A percentile compares a stretch with the other conserved stretches of the same genome.
Conservation (phyloP, 2,888 invertebrate species). For the Adela reaumurella region DNA sequence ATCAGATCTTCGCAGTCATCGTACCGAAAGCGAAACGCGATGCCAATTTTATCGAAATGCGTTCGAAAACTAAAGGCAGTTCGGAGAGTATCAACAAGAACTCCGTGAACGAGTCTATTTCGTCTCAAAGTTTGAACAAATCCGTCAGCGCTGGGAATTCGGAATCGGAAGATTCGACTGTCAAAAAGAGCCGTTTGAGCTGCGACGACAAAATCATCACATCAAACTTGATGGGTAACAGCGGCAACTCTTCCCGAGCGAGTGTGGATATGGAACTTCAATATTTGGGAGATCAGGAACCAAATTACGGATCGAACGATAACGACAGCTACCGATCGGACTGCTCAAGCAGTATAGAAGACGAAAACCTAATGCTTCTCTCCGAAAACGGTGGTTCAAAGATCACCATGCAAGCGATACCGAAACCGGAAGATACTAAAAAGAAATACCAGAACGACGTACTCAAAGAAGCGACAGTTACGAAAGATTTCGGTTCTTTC, state of each 20-base stretch:
- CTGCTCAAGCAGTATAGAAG: constrained; percentile 43
- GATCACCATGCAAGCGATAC: constrained; percentile 44
- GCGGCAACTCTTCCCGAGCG: constrained; percentile 35
- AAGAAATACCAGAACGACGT: constrained; percentile 33
- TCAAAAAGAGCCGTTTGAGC: constrained; percentile 39
- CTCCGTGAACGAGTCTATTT: constrained; percentile 29
- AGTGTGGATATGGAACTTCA: constrained; percentile 41
- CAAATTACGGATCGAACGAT: constrained; percentile 21
- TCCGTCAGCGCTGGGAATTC: constrained; percentile 23
- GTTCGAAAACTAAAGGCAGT: constrained; percentile 26
- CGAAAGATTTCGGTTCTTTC: constrained; percentile 24
- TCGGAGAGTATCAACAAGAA: constrained; percentile 34
- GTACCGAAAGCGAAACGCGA: constrained; percentile 37
- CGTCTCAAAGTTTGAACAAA: constrained; percentile 36
- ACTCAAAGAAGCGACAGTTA: constrained; percentile 36
- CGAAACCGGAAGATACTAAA: constrained; percentile 22
- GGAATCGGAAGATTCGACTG: constrained; percentile 41
- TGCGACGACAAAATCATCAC: constrained; percentile 42
- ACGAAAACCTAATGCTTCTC: constrained; percentile 43
- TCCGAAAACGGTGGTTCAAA: constrained; percentile 46
- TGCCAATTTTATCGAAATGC: constrained; percentile 19
- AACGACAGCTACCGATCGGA: constrained; percentile 28
- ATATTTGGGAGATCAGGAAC: constrained; percentile 28
- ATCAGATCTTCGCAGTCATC: constrained; percentile 47
- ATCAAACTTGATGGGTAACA: constrained; percentile 17